Evolutionary conservation across 2,113 vertebrate species (phyloP), one percentile per base, ranked within the genome.

Genomic region (Elaphurus davidianus): DNA sequence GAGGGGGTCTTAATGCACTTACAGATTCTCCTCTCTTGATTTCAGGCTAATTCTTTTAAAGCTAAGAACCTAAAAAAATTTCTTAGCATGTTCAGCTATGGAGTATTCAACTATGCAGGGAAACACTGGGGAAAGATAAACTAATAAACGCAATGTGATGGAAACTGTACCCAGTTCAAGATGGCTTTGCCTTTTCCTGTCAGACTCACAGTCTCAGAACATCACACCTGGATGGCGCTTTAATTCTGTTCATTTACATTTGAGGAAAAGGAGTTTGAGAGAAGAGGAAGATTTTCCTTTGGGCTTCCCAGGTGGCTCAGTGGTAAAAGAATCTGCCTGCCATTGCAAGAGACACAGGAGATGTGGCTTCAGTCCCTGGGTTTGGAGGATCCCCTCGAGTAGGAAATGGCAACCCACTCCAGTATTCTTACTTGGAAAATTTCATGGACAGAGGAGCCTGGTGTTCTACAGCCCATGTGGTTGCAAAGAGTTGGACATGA

Each of bases 31-130:
- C 88, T 91, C 40, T 59, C 11, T 71, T 74, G 71, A 57, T 97
- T 97, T 98, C 27, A 91, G 94, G 30, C 96, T 97, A 76, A 96
- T 89, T 94, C 87, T 95, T 89, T 97, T 57, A 92, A 55, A 45
- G 47, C 33, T 96, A 97, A 94, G 94, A 30, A 67, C 33, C 90
- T 93, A 82, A 91, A 81, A 57, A 7, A 21, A 79, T 64, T 36
- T 30, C 62, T 88, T 52, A 67, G 33, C 82, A 79, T 7, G 17
- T 86, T 50, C 43, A 43, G 43, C 59, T 67, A 15, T 45, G 87
- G 90, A 87, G 47, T n/a, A 23, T 60, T 67, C 92, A 93, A 60
- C 33, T 45, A 36, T 88, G 52, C 76, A 91, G 76, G 54, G 59
- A 40, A 12, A 55, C 74, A 92, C 71, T 64, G 30, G 52, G 13